Evolutionary conservation across 2,888 invertebrate genomes (phyloP), one percentile per base, ranked within the genome.

Genomic region (Pollenia amentaria): DNA sequence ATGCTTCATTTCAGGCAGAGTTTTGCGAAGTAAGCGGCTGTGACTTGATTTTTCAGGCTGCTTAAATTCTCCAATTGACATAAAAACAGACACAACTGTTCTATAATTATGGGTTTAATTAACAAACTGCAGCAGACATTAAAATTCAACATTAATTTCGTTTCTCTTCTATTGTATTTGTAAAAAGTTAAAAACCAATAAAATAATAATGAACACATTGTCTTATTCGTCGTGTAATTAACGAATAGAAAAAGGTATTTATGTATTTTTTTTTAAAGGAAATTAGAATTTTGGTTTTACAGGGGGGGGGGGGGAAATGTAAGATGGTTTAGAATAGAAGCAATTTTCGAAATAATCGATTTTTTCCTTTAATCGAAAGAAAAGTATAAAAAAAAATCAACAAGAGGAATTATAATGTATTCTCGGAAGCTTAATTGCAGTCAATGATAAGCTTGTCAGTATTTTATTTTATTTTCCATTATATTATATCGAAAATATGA

Each of bases 71-170:
- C 9, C 69, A 60, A 70, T 70, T 69, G 29, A 65, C 67, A 10
- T 16, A 14, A 72, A 40, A 42, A 6, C 18, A 64, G 51, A 53
- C 73, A 79, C 53, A 29, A 44, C 57, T 48, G 29, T 67, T 44
- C 55, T 48, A 69, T 80, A 85, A 85, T 85, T 85, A 85, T 65
- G 70, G 62, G 70, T 76, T 70, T 80, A 80, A 85, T 85, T 80
- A 80, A 76, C 76, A 85, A 76, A 76, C 70, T 80, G 80, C 85
- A 76, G 64, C 53, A 60, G 42, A 64, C 60, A 62, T 70, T 79
- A 70, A 60, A 51, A 69, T 48, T 60, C n/a, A 69, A 16, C 40
- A 69, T 60, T 78, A 69, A 57, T 67, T 44, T 12, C 40, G 46
- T 46, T 29, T 57, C n/a, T 7, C 11, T 29, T 42, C 18, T 21